Base-by-base conservation (phyloP, 2,113 vertebrate genomes). In the Puffinus mauretanicus region DNA sequence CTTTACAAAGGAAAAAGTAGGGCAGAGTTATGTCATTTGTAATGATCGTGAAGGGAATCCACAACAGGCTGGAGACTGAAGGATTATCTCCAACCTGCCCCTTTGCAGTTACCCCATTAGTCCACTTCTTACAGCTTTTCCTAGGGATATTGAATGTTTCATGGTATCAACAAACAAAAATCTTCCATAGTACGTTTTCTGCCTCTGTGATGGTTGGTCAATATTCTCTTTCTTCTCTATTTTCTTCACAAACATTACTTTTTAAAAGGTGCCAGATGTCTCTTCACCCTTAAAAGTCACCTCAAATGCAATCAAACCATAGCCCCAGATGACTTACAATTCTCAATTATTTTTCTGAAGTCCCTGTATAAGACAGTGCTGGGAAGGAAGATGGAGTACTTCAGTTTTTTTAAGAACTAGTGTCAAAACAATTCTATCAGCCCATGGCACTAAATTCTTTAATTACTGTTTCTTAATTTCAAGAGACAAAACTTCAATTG, bases 401-500 rank as follows among this genome's bases (percentile, higher is more conserved):
- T 85, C 21, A 13, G 9, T 1, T 79, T 90, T 89, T 94, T 87
- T 67, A 89, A 88, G 87, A 95, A 57, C 34, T 47, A 46, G 22
- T 96, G 97, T 97, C 97, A 97, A 97, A 97, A 96, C 44, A 88
- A 97, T 97, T 96, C 85, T 57, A 79, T 97, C 95, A 97, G 96
- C 97, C 92, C 11, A 49, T 88, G 89, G 96, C 89, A 0, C 52
- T 94, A 97, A 96, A 95, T 94, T 70, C 46, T 27, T 97, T 97
- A 97, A 97, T 97, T 97, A 97, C 78, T 65, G 30, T 95, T 97
- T 93, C 95, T 94, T 97, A 97, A 97, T 97, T 97, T 97, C 93
- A 97, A 95, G 96, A 97, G 97, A 97, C 96, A 97, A 97, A 97
- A 94, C 85, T 97, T 97, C 96, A 93, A 54, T 83, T 93, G 81